A percentile compares a stretch with the other conserved stretches of the same genome.
Evolutionary conservation across 2,797 vertebrate species (phyloP).

Genomic region (Phoeniculus purpureus): DNA sequence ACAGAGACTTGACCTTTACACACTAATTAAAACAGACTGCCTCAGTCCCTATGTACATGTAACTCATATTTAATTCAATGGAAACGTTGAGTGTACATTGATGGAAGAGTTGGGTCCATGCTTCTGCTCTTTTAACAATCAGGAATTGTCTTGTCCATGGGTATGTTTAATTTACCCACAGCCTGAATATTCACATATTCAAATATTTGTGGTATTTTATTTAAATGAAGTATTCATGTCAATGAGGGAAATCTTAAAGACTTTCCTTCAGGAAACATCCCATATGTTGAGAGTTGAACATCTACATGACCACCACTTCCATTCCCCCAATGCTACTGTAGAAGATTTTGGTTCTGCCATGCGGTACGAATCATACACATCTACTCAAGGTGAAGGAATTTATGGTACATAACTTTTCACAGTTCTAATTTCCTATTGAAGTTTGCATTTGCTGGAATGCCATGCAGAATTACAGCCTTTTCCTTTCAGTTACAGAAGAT

Average conservation of each 20-base stretch:
- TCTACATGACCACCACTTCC: background rate
- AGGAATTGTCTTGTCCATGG: background rate
- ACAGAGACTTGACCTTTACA: constrained; percentile 62
- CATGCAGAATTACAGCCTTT: background rate
- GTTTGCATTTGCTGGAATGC: background rate
- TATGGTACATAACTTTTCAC: background rate
- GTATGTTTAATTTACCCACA: background rate
- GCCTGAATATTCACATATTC: background rate
- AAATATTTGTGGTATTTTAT: background rate
- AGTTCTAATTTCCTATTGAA: background rate
- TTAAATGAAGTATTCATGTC: background rate
- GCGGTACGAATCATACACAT: background rate
- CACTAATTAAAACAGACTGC: constrained; percentile 59
- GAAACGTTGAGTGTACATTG: background rate
- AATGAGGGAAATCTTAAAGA: background rate
- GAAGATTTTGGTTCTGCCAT: background rate
- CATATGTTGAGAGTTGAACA: background rate
- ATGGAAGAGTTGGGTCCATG: constrained; percentile 7
- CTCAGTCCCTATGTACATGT: constrained; percentile 46
- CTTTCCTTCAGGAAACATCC: background rate
- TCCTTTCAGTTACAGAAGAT: background rate
- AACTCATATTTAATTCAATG: constrained; percentile 71
- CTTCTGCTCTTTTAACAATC: background rate
- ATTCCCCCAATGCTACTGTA: background rate
- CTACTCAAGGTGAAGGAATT: background rate